Base-by-base conservation (phyloP, 2,113 vertebrate genomes). In the Potamarius usumacintae region DNA sequence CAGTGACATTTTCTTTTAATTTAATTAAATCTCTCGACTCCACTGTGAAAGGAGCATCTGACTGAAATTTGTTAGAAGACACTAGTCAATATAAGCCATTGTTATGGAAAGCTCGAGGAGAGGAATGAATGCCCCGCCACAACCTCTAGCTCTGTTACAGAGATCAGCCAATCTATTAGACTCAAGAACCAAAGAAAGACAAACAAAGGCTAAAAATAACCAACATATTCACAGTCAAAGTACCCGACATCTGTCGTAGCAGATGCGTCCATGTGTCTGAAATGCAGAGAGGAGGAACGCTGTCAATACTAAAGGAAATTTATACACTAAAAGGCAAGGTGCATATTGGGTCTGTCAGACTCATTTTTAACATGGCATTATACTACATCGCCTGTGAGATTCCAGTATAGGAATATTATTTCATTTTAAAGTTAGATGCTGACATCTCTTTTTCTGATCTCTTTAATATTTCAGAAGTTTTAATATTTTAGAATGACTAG, bases 61-160 rank as follows among this genome's bases (percentile, higher is more conserved):
- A 53, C 25, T 22, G 34, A 57, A 62, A 57, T 67, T 87, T 78
- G 8, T 22, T 84, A 65, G 22, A 83, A 86, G 87, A 86, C 65
- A 78, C 30, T 53, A 82, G 69, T 69, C 76, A 15, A 69, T 90
- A 78, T 77, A 20, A 57, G 57, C 62, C 83, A 83, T 58, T 87
- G 86, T 62, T 69, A 82, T 42, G 9, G 79, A 90, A 91, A 90
- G 86, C 90, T 81, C 30, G 30, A 79, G 85, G 11, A 50, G 57
- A 67, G 69, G 76, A 27, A 85, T 72, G 60, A 90, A 67, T 30
- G 62, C 48, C 80, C 79, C 34, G 69, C 34, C 17, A 42, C 18
- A 42, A 60, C 30, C 57, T 60, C 17, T 80, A 80, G 55, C 78
- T 84, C 60, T 86, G 62, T 80, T 89, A 58, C 65, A 88, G 77